Evolutionary conservation across 2,888 invertebrate species (phyloP).

Genomic region (Metellina segmentata): DNA sequence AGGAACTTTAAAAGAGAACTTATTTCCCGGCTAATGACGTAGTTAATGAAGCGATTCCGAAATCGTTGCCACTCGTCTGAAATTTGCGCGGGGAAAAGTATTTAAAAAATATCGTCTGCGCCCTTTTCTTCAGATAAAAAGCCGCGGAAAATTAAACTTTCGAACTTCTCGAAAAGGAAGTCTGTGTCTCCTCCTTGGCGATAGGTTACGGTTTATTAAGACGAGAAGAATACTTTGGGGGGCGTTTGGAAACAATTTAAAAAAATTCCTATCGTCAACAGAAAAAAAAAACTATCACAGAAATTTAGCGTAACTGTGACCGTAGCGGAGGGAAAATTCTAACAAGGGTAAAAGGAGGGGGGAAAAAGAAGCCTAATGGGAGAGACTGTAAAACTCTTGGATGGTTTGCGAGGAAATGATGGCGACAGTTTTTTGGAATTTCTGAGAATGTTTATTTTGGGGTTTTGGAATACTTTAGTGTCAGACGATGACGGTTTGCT

Average conservation of each 20-base stretch:
- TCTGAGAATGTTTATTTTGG: background rate
- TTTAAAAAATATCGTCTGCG: conserved; percentile 55
- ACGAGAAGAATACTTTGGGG: conserved; percentile 48
- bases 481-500: background rate
- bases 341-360: background rate
- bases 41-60: conserved; percentile 68
- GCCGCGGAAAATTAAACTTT: conserved; percentile 63
- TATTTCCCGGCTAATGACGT: conserved; percentile 68
- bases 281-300: conserved; percentile 2
- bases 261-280: conserved; percentile 56
- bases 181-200: background rate
- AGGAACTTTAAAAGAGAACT: conserved; percentile 58
- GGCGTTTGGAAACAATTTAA: conserved; percentile 57
- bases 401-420: background rate
- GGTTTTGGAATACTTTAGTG: background rate
- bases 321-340: conserved; percentile 18
- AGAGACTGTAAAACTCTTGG: background rate
- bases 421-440: background rate
- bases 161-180: conserved; percentile 31
- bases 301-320: conserved; percentile 25
- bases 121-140: conserved; percentile 59
- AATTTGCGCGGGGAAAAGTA: conserved; percentile 56
- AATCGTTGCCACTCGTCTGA: conserved; percentile 65
- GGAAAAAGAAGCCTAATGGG: conserved; percentile 31
- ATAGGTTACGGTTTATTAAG: conserved; percentile 66